Percentiles rank a stretch among this genome's conserved stretches.
These are phyloP conservation scores for Chromoteleia sp. DNA, from an alignment of 2,888 invertebrate genomes.

Conservation along the genomic window DNA sequence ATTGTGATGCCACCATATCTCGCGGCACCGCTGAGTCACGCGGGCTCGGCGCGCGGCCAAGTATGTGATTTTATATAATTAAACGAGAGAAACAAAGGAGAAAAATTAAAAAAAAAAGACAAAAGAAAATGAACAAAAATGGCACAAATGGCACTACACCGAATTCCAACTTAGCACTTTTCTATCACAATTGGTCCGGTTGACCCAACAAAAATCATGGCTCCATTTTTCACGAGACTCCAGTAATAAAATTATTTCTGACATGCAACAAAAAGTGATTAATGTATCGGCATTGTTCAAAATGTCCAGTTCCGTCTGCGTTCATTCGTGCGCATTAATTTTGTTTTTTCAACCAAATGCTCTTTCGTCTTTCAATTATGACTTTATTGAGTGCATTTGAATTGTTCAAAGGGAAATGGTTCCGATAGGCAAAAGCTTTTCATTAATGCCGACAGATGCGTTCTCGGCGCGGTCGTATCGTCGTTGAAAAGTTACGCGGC, in stretches of 20 bases:
- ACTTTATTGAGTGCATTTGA: conserved; percentile 6
- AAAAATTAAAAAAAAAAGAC: conserved; percentile 27
- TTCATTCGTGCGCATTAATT: too few species aligned
- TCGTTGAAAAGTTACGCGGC: conserved; percentile 5
- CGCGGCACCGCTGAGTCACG: conserved; percentile 86
- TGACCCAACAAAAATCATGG: too few species aligned
- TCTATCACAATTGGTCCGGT: too few species aligned
- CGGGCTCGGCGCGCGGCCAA: conserved; percentile 84
- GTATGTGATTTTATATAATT: conserved; percentile 84
- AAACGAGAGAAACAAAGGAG: conserved; percentile 34
- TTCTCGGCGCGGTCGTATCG: neutral
- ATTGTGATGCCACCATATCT: conserved; percentile 93
- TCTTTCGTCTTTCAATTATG: conserved; percentile 25
- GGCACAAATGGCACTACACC: too few species aligned
- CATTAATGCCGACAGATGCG: conserved; percentile 3
- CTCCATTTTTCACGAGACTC: too few species aligned
- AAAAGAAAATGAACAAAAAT: too few species aligned
- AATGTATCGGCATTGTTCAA: too few species aligned
- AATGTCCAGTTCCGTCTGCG: too few species aligned
- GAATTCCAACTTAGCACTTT: too few species aligned
- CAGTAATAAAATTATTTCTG: too few species aligned
- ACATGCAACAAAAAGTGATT: too few species aligned
- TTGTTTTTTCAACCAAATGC: too few species aligned
- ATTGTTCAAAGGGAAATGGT: conserved; percentile 8
- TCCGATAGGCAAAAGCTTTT: conserved; percentile 6